These are phyloP conservation scores for Platycnemis pennipes DNA, from an alignment of 2,888 invertebrate genomes.

Conservation along the genomic window DNA sequence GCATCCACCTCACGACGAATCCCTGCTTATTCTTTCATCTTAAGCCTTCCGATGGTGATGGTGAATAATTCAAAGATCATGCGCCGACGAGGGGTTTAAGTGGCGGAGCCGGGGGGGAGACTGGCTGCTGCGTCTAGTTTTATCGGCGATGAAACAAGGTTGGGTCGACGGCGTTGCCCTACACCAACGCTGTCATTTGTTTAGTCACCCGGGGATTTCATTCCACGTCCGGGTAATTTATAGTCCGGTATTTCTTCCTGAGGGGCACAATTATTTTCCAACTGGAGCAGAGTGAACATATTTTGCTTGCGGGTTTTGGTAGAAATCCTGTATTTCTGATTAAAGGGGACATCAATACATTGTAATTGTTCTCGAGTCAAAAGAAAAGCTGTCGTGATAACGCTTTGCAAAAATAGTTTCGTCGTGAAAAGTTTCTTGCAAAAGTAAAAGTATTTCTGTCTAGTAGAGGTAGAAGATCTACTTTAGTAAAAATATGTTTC, in stretches of 20 bases:
- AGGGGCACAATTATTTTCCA: background rate
- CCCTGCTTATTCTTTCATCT: slow-evolving; percentile 36
- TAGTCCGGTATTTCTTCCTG: background rate
- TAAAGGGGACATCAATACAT: too few species aligned
- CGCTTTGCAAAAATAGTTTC: too few species aligned
- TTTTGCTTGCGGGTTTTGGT: background rate
- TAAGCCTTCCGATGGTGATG: slow-evolving; percentile 28
- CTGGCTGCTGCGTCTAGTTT: slow-evolving; percentile 8
- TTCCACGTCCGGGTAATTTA: slow-evolving; percentile 26
- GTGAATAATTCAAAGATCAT: slow-evolving; percentile 62
- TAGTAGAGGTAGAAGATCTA: too few species aligned
- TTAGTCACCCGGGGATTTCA: slow-evolving; percentile 41
- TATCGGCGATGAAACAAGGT: slow-evolving; percentile 48
- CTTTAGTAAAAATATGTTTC: too few species aligned
- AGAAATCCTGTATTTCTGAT: background rate
- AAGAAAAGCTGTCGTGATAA: too few species aligned
- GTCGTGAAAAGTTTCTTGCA: too few species aligned
- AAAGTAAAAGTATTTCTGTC: too few species aligned
- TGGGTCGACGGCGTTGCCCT: slow-evolving; percentile 18
- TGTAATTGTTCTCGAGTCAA: too few species aligned
- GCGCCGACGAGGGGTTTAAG: slow-evolving; percentile 31
- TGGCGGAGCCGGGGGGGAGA: background rate
- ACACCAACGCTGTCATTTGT: slow-evolving; percentile 51
- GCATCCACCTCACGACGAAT: background rate
- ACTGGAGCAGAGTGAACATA: background rate